These are phyloP conservation scores for Nyctibius bracteatus DNA, from an alignment of 2,113 vertebrate species.

Conservation along the genomic window DNA sequence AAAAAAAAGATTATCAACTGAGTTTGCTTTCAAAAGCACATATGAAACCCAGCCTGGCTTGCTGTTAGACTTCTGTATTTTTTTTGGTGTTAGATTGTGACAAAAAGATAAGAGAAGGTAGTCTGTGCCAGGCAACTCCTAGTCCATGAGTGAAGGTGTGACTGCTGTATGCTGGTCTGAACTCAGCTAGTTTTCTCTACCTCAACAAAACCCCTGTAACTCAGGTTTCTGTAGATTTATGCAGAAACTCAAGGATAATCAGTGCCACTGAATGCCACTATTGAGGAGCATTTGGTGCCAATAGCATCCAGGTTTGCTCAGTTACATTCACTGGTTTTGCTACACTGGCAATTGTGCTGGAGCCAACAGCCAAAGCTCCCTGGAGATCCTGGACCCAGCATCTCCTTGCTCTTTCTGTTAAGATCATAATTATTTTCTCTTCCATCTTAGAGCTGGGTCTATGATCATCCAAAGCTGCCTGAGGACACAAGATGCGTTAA, in stretches of 20 bases:
- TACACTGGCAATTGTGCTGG: not conserved
- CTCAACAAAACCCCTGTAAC: not conserved
- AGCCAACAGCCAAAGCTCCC: not conserved
- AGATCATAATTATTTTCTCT: not conserved
- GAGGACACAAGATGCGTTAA: not conserved
- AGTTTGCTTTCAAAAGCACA: not conserved
- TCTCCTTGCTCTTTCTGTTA: not conserved
- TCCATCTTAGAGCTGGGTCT: not conserved
- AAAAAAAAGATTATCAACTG: not conserved
- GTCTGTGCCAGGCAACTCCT: not conserved
- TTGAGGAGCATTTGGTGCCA: accelerated
- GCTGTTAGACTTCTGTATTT: not conserved
- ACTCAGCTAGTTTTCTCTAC: not conserved
- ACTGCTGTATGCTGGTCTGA: not conserved
- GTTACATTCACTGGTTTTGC: not conserved
- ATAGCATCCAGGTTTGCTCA: not conserved
- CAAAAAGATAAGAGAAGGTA: not conserved
- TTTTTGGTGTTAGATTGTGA: not conserved
- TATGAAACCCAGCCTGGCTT: not conserved
- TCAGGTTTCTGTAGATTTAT: not conserved
- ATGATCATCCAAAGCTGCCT: not conserved
- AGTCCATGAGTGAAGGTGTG: not conserved
- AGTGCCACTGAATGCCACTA: not conserved
- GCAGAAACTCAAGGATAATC: not conserved
- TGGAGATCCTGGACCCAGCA: not conserved